These are phyloP conservation scores for Erebia palarica DNA, from an alignment of 2,888 invertebrate species.

Conservation along the genomic window DNA sequence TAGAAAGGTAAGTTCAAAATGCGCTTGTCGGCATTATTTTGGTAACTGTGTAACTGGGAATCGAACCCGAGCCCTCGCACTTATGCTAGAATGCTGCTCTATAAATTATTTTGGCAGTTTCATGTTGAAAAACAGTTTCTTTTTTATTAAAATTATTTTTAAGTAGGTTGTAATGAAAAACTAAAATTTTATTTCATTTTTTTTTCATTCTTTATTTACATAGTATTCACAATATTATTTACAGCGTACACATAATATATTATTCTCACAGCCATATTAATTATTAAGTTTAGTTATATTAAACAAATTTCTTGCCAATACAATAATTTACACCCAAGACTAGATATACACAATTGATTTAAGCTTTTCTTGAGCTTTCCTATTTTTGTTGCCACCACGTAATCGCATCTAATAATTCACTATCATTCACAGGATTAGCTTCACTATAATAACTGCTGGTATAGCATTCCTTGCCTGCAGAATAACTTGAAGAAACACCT, in stretches of 20 bases:
- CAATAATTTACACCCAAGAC: slow-evolving; percentile 30
- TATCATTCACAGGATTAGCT: slow-evolving; percentile 89
- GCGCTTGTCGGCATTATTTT: background rate
- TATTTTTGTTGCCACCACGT: slow-evolving; percentile 90
- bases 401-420: slow-evolving; percentile 91
- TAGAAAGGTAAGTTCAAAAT: background rate
- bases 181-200: slow-evolving; percentile 1
- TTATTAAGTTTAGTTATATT: slow-evolving; percentile 11
- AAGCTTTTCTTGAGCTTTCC: slow-evolving; percentile 5
- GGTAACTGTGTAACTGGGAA: background rate
- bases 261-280: slow-evolving; percentile 44
- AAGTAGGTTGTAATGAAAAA: background rate
- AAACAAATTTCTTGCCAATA: background rate
- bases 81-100: background rate
- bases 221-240: slow-evolving; percentile 15
- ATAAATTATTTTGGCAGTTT: too few relatives aligned
- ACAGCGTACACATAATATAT: slow-evolving; percentile 39
- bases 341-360: slow-evolving; percentile 35
- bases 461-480: slow-evolving; percentile 52
- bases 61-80: background rate
- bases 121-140: too few relatives aligned
- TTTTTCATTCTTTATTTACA: background rate
- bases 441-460: slow-evolving; percentile 45
- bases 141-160: background rate
- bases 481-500: slow-evolving; percentile 73